A percentile compares a stretch with the other conserved stretches of the same genome.
phyloP scores from a whole-genome alignment of 23 tunicate species.

The Halocynthia roretzi region DNA sequence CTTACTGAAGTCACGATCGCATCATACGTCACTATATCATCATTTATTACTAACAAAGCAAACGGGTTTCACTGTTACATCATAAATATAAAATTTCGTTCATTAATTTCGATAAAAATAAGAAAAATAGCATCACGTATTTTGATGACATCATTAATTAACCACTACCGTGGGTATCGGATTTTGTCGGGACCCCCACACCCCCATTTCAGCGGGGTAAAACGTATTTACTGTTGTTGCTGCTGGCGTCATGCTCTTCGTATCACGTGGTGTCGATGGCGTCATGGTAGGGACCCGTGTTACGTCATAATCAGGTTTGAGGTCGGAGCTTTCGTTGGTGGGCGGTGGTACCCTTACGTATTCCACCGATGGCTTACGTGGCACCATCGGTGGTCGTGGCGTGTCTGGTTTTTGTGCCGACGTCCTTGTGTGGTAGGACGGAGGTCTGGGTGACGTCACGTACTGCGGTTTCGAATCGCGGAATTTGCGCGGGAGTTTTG shows the following conservation, averaged over 20 bases:
- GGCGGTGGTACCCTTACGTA: not conserved
- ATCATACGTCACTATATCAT: too few species aligned
- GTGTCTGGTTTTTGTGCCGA: not conserved
- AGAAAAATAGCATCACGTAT: too few species aligned
- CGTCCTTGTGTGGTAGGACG: not conserved
- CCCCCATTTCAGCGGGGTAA: constrained; percentile 12
- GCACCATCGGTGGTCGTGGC: not conserved
- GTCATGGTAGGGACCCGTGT: not conserved
- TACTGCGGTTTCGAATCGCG: constrained; percentile 10
- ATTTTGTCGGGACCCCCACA: constrained; percentile 1
- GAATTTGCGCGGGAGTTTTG: constrained; percentile 28
- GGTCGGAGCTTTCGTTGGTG: not conserved
- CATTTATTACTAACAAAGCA: too few species aligned
- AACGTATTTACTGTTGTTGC: constrained; percentile 63
- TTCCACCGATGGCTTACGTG: not conserved
- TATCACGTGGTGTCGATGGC: not conserved
- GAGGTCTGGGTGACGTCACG: not conserved
- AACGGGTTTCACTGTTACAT: too few species aligned
- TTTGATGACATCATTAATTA: not conserved
- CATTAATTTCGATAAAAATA: too few species aligned
- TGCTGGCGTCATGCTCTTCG: constrained; percentile 66
- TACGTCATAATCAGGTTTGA: too few species aligned
- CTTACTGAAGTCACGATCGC: too few species aligned
- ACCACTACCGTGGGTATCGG: constrained; percentile 19
- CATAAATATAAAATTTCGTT: too few species aligned